A percentile compares a stretch with the other conserved stretches of the same genome.
Conservation (phyloP, 2,888 invertebrate species). For the Alitta virens region DNA sequence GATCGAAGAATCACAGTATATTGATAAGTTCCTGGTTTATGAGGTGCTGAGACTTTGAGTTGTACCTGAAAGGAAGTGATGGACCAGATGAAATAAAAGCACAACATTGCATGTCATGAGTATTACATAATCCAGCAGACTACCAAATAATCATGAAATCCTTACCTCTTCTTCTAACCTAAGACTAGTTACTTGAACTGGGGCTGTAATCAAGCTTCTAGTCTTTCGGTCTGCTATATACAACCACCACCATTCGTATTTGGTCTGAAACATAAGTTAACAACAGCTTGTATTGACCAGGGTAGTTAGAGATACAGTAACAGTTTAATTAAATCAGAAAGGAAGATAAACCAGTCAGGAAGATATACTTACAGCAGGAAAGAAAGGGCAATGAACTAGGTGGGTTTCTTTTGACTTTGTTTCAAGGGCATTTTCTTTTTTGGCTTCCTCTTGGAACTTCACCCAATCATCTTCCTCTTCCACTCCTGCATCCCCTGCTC, state of each 20-base stretch:
- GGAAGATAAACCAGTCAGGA: no score
- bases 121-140: not conserved
- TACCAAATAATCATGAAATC: not conserved
- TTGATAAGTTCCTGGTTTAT: conserved; percentile 87
- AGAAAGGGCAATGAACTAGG: conserved; percentile 94
- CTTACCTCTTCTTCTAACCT: conserved; percentile 80
- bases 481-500: not conserved
- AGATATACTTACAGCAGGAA: conserved; percentile 76
- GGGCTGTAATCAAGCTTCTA: conserved; percentile 84
- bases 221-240: conserved; percentile 95
- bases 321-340: no score
- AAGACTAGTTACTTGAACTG: conserved; percentile 89
- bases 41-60: conserved; percentile 93
- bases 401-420: conserved; percentile 92
- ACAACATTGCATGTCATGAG: not conserved
- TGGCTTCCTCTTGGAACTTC: conserved; percentile 80
- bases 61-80: conserved; percentile 61
- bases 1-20: conserved; percentile 88
- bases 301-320: no score
- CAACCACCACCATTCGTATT: conserved; percentile 99
- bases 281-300: no score
- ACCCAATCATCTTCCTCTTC: conserved; percentile 89
- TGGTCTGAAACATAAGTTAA: conserved; percentile 67
- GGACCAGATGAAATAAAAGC: not conserved
- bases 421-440: conserved; percentile 77